A percentile compares a stretch with the other conserved stretches of the same genome.
Conservation (phyloP, 2,113 vertebrate species). For the Scomber japonicus region DNA sequence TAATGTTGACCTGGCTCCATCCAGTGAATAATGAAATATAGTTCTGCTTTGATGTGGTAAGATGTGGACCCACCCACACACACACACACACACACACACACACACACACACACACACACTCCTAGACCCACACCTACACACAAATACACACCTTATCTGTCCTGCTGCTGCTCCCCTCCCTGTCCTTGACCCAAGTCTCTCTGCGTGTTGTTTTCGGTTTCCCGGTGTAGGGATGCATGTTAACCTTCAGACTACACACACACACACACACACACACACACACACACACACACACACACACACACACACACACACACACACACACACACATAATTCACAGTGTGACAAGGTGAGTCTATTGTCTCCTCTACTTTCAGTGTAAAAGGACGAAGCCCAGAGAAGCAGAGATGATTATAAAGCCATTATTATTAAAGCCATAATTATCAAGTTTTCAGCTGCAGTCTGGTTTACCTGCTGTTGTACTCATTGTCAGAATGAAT, state of each 20-base stretch:
- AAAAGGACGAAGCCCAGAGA: not conserved
- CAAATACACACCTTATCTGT: not conserved
- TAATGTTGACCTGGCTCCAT: slow-evolving; percentile 39
- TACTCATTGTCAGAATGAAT: not conserved
- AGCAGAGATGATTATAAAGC: not conserved
- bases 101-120: too few species aligned
- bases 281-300: not conserved
- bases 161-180: slow-evolving; percentile 15
- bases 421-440: not conserved
- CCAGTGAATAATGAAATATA: slow-evolving; percentile 59
- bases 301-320: slow-evolving; percentile 1
- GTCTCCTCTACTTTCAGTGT: not conserved
- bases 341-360: not conserved
- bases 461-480: not conserved
- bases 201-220: too few species aligned
- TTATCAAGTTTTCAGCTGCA: not conserved
- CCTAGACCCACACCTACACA: not conserved
- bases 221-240: not conserved
- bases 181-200: slow-evolving; percentile 28
- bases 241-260: not conserved
- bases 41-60: slow-evolving; percentile 51
- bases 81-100: not conserved
- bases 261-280: slow-evolving; percentile 1
- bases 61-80: slow-evolving; percentile 10
- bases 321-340: not conserved